Evolutionary conservation across 2,888 invertebrate genomes (phyloP).

Genomic region (Torymus tubicola): DNA sequence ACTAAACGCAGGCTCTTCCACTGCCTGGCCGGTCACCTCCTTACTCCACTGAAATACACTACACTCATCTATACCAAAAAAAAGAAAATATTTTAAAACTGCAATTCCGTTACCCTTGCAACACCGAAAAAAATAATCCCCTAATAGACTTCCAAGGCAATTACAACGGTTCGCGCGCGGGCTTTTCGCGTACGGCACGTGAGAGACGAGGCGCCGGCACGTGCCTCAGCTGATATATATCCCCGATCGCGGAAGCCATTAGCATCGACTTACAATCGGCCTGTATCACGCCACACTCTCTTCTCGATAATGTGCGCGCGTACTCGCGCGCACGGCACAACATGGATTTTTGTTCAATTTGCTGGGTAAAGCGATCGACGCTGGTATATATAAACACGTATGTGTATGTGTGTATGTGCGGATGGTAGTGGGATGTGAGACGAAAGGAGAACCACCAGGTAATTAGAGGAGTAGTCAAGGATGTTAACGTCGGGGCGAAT

Average conservation of each 20-base stretch:
- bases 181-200: not conserved
- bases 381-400: too few species aligned
- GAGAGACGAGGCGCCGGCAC: not conserved
- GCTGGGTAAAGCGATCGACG: not conserved
- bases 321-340: not conserved
- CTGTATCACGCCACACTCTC: constrained; percentile 14
- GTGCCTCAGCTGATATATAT: not conserved
- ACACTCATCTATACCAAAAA: not conserved
- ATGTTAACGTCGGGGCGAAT: too few species aligned
- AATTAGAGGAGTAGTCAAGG: too few species aligned
- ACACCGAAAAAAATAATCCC: not conserved
- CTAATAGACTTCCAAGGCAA: not conserved
- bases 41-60: constrained; percentile 23
- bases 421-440: too few species aligned
- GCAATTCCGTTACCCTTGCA: not conserved
- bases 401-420: too few species aligned
- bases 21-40: not conserved
- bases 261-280: constrained; percentile 38
- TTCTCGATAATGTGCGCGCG: not conserved
- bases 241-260: constrained; percentile 37
- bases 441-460: too few species aligned
- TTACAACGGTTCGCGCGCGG: not conserved
- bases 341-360: not conserved
- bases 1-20: constrained; percentile 34
- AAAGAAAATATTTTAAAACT: not conserved